Evolutionary conservation across 2,888 invertebrate genomes (phyloP).

Genomic region (Lamproptera curius): DNA sequence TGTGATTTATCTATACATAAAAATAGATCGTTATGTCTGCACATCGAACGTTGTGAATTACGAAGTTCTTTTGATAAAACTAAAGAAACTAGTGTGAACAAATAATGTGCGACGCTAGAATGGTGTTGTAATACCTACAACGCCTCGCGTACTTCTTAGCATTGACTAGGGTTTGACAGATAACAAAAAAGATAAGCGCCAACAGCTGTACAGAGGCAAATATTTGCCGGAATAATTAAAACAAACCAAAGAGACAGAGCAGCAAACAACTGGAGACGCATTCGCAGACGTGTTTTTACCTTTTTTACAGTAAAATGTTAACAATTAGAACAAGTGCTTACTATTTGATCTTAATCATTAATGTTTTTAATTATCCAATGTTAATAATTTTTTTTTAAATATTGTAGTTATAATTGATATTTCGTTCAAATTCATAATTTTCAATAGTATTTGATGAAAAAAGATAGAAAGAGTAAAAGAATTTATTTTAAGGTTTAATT

Average conservation of each 20-base stretch:
- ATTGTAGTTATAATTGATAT: no score
- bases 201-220: conserved; percentile 60
- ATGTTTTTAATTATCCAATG: no score
- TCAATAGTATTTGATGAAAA: no score
- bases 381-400: no score
- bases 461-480: no score
- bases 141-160: conserved; percentile 62
- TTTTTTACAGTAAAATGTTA: no score
- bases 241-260: conserved; percentile 49
- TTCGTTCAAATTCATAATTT: no score
- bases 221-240: conserved; percentile 70
- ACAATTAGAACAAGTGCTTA: no score
- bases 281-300: conserved; percentile 17
- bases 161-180: conserved; percentile 77
- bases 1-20: conserved; percentile 16
- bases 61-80: no score
- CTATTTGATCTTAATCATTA: no score
- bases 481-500: no score
- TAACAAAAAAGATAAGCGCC: conserved; percentile 66
- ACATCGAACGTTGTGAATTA: no score
- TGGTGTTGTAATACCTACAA: conserved; percentile 16
- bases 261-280: conserved; percentile 39
- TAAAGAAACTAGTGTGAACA: neutral
- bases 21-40: neutral
- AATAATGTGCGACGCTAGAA: neutral